These are phyloP conservation scores for Labia minor DNA, from an alignment of 2,888 invertebrate genomes.

Conservation along the genomic window DNA sequence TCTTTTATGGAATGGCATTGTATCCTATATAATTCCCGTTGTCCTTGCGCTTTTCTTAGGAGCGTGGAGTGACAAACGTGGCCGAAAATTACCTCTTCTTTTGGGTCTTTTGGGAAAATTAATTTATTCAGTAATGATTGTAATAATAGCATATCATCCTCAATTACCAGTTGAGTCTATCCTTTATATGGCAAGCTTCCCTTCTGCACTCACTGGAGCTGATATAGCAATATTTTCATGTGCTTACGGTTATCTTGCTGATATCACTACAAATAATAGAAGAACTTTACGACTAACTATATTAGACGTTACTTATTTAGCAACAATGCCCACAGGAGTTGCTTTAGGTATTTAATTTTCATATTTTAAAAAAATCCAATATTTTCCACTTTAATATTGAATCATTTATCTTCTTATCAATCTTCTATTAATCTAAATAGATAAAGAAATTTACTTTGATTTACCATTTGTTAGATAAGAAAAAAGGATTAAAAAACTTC, in stretches of 20 bases:
- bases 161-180: slow-evolving; percentile 64
- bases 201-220: slow-evolving; percentile 64
- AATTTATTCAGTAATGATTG: slow-evolving; percentile 61
- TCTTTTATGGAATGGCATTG: slow-evolving; percentile 67
- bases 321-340: slow-evolving; percentile 73
- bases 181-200: slow-evolving; percentile 63
- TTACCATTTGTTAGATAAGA: too few relatives aligned
- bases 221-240: slow-evolving; percentile 71
- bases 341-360: slow-evolving; percentile 46
- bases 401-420: too few relatives aligned
- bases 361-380: not conserved
- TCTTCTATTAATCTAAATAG: too few relatives aligned
- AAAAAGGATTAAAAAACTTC: too few relatives aligned
- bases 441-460: too few relatives aligned
- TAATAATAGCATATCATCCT: slow-evolving; percentile 54
- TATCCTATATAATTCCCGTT: slow-evolving; percentile 61
- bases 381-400: too few relatives aligned
- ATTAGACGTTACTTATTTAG: slow-evolving; percentile 68
- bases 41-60: slow-evolving; percentile 68
- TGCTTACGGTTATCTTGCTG: slow-evolving; percentile 69
- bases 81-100: slow-evolving; percentile 60
- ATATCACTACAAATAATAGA: slow-evolving; percentile 55
- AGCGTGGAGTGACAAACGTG: slow-evolving; percentile 70
- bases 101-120: slow-evolving; percentile 63
- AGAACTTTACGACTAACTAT: slow-evolving; percentile 72